A percentile compares a stretch with the other conserved stretches of the same genome.
Evolutionary conservation across 2,113 vertebrate genomes (phyloP).

Genomic region (Onychorhynchus coronatus): DNA sequence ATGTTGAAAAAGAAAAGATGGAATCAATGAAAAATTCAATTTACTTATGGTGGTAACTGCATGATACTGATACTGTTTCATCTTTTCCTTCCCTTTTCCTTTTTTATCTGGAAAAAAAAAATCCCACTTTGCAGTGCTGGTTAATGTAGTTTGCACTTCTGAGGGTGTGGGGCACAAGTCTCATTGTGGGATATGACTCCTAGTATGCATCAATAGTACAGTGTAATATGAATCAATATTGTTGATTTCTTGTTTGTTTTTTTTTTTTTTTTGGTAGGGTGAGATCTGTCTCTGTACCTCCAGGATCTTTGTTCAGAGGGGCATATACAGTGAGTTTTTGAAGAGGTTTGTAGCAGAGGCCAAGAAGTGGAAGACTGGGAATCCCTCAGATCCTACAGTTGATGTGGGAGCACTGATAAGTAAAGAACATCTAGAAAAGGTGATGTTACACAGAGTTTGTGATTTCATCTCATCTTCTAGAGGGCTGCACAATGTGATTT

Average conservation of each 20-base stretch:
- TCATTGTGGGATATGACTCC: background rate
- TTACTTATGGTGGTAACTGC: background rate
- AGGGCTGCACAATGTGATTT: background rate
- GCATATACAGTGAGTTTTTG: conserved; percentile 87
- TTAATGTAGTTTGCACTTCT: background rate
- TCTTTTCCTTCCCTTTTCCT: background rate
- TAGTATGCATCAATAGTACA: background rate
- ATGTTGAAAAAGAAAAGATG: background rate
- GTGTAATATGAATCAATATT: background rate
- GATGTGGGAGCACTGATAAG: conserved; percentile 90
- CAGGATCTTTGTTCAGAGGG: conserved; percentile 92
- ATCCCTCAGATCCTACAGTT: conserved; percentile 80
- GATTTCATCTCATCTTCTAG: background rate
- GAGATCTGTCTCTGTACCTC: conserved; percentile 97
- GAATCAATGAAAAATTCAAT: background rate
- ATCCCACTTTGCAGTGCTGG: background rate
- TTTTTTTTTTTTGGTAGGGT: conserved; percentile 73
- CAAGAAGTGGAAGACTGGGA: conserved; percentile 88
- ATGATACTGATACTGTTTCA: background rate
- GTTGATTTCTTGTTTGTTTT: background rate
- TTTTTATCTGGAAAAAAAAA: background rate
- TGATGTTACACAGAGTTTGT: conserved; percentile 23
- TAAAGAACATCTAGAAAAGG: conserved; percentile 93
- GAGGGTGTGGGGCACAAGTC: background rate
- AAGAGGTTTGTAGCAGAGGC: conserved; percentile 86